A percentile compares a stretch with the other conserved stretches of the same genome.
Conservation (phyloP, 30 jellyfish, hydroid and myxozoan genomes). For the Haliclystus octoradiatus region DNA sequence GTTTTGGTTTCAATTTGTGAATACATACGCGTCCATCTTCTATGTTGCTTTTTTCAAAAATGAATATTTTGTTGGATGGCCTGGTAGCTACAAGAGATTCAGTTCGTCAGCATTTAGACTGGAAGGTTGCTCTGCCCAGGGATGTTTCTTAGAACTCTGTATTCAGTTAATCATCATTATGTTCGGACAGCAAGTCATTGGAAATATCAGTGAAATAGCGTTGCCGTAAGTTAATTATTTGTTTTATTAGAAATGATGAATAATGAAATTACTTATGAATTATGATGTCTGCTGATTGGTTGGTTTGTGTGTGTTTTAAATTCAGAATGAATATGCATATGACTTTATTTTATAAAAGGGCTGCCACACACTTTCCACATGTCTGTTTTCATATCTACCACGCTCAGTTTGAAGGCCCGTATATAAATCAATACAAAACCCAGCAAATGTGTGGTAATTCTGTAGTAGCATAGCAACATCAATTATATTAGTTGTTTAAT, state of each 20-base stretch:
- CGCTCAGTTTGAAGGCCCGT: too few relatives aligned
- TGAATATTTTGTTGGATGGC: constrained; percentile 80
- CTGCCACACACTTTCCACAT: too few relatives aligned
- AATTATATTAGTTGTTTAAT: too few relatives aligned
- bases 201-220: constrained; percentile 80
- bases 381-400: too few relatives aligned
- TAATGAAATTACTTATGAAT: not conserved
- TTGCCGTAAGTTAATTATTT: constrained; percentile 56
- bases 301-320: too few relatives aligned
- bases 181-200: constrained; percentile 98
- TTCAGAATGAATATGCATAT: too few relatives aligned
- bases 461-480: too few relatives aligned
- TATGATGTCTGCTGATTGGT: too few relatives aligned
- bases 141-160: constrained; percentile 90
- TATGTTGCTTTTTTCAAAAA: constrained; percentile 96
- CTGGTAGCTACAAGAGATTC: constrained; percentile 91
- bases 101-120: constrained; percentile 62
- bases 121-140: constrained; percentile 98
- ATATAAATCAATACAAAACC: too few relatives aligned
- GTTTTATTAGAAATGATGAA: not conserved
- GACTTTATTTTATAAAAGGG: too few relatives aligned
- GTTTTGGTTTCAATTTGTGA: constrained; percentile 98
- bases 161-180: constrained; percentile 82
- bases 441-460: too few relatives aligned
- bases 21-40: constrained; percentile 95